These are phyloP conservation scores for Diabrotica balteata DNA, from an alignment of 2,888 invertebrate genomes.

Conservation along the genomic window DNA sequence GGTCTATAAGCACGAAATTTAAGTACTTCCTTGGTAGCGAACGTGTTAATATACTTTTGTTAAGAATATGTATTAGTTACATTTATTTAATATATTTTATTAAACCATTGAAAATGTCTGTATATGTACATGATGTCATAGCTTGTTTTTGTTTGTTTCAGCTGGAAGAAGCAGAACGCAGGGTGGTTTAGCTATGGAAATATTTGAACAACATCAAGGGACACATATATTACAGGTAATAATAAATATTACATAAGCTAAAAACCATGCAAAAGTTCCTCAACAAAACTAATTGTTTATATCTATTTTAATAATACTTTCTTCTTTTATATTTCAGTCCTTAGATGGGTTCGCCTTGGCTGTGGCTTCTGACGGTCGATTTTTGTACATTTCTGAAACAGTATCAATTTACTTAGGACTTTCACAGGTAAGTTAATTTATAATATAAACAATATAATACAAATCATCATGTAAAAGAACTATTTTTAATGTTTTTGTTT, in stretches of 20 bases:
- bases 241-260: neutral
- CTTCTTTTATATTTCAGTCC: conserved; percentile 72
- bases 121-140: neutral
- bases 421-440: conserved; percentile 78
- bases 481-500: no score
- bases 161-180: conserved; percentile 75
- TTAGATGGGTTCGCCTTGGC: conserved; percentile 98
- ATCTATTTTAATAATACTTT: conserved; percentile 1
- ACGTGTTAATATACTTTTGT: no score
- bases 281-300: neutral
- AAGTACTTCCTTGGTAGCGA: no score
- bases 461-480: no score
- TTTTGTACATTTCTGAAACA: conserved; percentile 99
- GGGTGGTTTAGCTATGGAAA: conserved; percentile 79
- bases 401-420: conserved; percentile 99
- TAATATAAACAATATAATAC: no score
- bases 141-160: conserved; percentile 62
- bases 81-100: no score
- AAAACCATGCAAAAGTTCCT: no score
- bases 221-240: conserved; percentile 95
- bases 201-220: conserved; percentile 96
- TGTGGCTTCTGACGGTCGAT: conserved; percentile 93
- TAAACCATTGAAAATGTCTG: neutral
- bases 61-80: no score
- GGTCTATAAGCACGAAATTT: no score